Evolutionary conservation across 2,888 invertebrate genomes (phyloP).

Genomic region (Syritta pipiens): DNA sequence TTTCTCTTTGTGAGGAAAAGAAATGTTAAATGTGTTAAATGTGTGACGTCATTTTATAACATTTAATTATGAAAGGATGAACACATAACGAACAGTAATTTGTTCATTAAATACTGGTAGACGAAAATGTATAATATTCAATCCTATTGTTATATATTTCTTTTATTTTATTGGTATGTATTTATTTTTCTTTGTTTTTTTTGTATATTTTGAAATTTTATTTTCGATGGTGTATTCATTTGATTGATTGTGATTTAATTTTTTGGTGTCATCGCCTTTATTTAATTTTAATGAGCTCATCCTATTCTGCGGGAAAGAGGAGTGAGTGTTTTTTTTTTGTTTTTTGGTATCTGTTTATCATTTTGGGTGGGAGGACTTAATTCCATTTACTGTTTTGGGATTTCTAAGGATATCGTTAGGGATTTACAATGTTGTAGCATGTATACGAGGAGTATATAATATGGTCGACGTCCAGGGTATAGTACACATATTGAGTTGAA

Average conservation of each 20-base stretch:
- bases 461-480: slow-evolving; percentile 67
- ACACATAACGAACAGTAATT: slow-evolving; percentile 74
- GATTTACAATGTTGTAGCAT: slow-evolving; percentile 46
- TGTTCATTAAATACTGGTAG: slow-evolving; percentile 80
- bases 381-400: slow-evolving; percentile 16
- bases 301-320: slow-evolving; percentile 40
- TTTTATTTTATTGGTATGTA: slow-evolving; percentile 61
- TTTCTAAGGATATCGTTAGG: slow-evolving; percentile 39
- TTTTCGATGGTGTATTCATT: slow-evolving; percentile 19
- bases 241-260: slow-evolving; percentile 31
- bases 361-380: slow-evolving; percentile 12
- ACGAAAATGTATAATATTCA: slow-evolving; percentile 81
- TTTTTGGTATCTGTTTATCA: slow-evolving; percentile 7
- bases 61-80: slow-evolving; percentile 48
- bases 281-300: slow-evolving; percentile 49
- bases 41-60: background rate
- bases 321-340: slow-evolving; percentile 16
- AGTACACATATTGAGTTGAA: slow-evolving; percentile 53
- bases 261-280: slow-evolving; percentile 61
- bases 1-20: slow-evolving; percentile 60
- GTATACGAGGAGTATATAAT: background rate
- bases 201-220: slow-evolving; percentile 41
- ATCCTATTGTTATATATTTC: slow-evolving; percentile 75
- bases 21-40: slow-evolving; percentile 23
- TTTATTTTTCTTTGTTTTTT: slow-evolving; percentile 69